A percentile compares a stretch with the other conserved stretches of the same genome.
Evolutionary conservation across 2,888 invertebrate genomes (phyloP).

Genomic region (Rhynchonema sp.): DNA sequence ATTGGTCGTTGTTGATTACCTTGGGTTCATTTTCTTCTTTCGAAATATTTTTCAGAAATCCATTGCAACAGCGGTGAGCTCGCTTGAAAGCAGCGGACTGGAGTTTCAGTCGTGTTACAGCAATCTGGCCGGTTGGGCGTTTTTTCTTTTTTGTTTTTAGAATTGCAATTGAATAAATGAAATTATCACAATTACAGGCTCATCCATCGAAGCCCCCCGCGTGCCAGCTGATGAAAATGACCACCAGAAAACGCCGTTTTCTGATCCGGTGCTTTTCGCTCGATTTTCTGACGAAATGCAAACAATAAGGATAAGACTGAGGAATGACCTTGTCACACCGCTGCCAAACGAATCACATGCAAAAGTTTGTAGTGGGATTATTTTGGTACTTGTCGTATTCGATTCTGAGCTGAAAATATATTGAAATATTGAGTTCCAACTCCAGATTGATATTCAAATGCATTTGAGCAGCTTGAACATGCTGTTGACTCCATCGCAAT

Average conservation of each 20-base stretch:
- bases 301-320: conserved; percentile 9
- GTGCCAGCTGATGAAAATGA: too few species aligned
- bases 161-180: too few species aligned
- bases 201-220: too few species aligned
- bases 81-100: background rate
- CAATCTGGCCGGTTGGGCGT: background rate
- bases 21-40: too few species aligned
- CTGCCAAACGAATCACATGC: background rate
- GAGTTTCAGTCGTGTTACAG: conserved; percentile 1
- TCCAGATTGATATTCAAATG: conserved; percentile 18
- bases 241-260: too few species aligned
- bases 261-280: conserved; percentile 15
- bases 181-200: too few species aligned
- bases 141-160: background rate
- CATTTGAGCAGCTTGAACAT: conserved; percentile 11
- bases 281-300: conserved; percentile 12
- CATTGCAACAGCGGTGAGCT: too few species aligned
- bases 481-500: conserved; percentile 14
- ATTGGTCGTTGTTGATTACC: too few species aligned
- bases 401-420: too few species aligned
- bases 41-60: too few species aligned
- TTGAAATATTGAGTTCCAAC: too few species aligned
- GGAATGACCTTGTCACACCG: conserved; percentile 4
- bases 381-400: too few species aligned
- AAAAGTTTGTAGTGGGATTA: background rate